Base-by-base conservation (phyloP, 2,888 invertebrate genomes). In the Lordiphosa andalusiaca region DNA sequence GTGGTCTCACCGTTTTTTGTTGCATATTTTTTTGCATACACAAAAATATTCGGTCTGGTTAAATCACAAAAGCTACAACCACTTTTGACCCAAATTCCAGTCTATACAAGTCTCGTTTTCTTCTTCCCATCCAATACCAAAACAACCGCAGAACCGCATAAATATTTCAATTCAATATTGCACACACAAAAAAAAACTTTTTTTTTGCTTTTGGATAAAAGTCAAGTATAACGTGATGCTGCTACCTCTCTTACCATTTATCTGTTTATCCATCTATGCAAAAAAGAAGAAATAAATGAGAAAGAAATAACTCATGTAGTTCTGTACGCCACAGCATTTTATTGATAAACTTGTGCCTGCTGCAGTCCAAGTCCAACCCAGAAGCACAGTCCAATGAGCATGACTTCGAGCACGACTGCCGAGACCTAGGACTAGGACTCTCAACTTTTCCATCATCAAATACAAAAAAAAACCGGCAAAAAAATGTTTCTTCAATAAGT, bases 231-330 rank as follows among this genome's bases (percentile, higher is more conserved):
- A 47, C 47, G 47, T 47, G 47, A 35, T 47, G 33, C 47, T 47
- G 19, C 47, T 16, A 39, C 46, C 44, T 44, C 49, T 64, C 44
- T 35, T 10, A 39, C 62, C 55, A 63, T 63, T 49, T 51, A 51
- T 63, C 65, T 55, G 56, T 47, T 56, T 63, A 63, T 64, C 57
- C 83, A 72, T 59, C 67, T 83, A 75, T 75, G 83, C 83, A 78
- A 69, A 82, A 36, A 21, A 36, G 35, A 47, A 19, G 13, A 36
- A n/a, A 47, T 5, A 19, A 46, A 10, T 12, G 5, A 21, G 10
- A 42, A 44, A 78, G 82, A 78, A 77, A 82, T 78, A 77, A 82
- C 80, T 82, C 80, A 71, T 77, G 83, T 82, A 72, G 56, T 71
- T 71, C 74, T 71, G 69, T 71, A 54, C 68, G 72, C 76, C 83